Evolutionary conservation across 2,797 vertebrate species (phyloP).

Genomic region (Gadopsis bispinosus): DNA sequence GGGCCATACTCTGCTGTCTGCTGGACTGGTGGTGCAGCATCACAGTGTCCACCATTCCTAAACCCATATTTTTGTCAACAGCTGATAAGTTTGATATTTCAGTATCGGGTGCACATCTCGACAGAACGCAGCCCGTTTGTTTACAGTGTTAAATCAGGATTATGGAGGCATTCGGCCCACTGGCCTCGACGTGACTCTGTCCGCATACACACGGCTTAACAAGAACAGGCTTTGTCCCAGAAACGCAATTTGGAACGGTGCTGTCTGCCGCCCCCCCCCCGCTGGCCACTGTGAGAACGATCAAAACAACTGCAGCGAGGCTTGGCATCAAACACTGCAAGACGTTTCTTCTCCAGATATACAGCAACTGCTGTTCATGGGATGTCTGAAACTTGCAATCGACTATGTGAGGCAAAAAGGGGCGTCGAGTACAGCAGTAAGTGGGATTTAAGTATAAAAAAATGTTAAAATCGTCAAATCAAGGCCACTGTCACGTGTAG

Average conservation of each 20-base stretch:
- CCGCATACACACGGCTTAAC: constrained; percentile 51
- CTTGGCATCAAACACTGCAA: constrained; percentile 28
- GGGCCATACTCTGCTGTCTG: constrained; percentile 33
- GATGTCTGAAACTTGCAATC: constrained; percentile 22
- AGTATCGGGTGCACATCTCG: constrained; percentile 29
- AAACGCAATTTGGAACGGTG: constrained; percentile 66
- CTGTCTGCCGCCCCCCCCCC: constrained; percentile 12
- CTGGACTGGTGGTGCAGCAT: constrained; percentile 22
- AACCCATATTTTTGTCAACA: constrained; percentile 3
- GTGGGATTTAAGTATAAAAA: background rate
- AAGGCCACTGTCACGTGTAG: background rate
- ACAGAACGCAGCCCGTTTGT: constrained; percentile 50
- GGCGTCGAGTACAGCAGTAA: background rate
- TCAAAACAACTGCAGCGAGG: constrained; percentile 57
- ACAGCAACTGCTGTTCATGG: constrained; percentile 7
- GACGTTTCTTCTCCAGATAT: constrained; percentile 13
- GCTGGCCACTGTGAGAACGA: constrained; percentile 43
- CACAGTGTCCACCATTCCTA: constrained; percentile 10
- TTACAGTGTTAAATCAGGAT: constrained; percentile 74
- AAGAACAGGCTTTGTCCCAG: constrained; percentile 72
- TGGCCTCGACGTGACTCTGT: constrained; percentile 71
- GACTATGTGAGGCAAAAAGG: background rate
- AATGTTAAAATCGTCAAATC: background rate
- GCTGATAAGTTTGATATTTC: constrained; percentile 45
- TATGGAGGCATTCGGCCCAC: constrained; percentile 61